phyloP scores from a whole-genome alignment of 2,113 vertebrate genomes.

The human region GRCh38 chr3:186037001-186037500 shows the following conservation, averaged over 20 bases:
- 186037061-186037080: neutral
- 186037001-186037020: neutral
- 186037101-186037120: neutral
- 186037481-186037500: too few species aligned
- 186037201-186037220: neutral
- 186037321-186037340: neutral
- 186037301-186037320: neutral
- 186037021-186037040: neutral
- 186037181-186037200: slow-evolving; percentile 9
- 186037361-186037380: neutral
- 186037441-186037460: neutral
- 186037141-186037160: neutral
- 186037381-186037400: neutral
- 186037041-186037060: neutral
- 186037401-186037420: slow-evolving; percentile 18
- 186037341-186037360: neutral
- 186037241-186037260: slow-evolving; percentile 28
- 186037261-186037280: neutral
- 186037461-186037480: too few species aligned
- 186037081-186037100: neutral
- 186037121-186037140: neutral
- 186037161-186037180: neutral
- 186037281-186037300: neutral
- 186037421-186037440: neutral
- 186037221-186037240: neutral